These are phyloP conservation scores for Leucopsar rothschildi DNA, from an alignment of 2,113 vertebrate genomes.

Conservation along the genomic window DNA sequence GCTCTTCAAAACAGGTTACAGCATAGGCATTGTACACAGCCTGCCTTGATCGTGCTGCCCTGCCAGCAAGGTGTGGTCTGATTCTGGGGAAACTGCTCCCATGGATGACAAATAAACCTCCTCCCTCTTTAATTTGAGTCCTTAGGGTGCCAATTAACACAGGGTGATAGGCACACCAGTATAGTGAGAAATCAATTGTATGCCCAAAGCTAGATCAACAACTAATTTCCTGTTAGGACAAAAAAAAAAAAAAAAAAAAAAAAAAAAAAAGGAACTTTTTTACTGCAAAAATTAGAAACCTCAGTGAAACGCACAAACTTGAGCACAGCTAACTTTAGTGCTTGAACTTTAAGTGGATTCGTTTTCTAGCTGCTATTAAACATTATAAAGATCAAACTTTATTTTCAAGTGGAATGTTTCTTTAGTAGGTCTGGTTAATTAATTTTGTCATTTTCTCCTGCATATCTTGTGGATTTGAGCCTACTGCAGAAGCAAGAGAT, in stretches of 20 bases:
- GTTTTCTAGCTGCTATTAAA: not conserved
- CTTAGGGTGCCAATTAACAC: not conserved
- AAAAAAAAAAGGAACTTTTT: not conserved
- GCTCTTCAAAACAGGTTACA: not conserved
- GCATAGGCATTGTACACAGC: not conserved
- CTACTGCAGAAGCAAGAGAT: not conserved
- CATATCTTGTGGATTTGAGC: not conserved
- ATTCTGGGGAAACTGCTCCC: not conserved
- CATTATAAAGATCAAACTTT: not conserved
- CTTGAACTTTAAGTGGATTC: not conserved
- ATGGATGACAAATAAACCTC: not conserved
- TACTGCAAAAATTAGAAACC: not conserved
- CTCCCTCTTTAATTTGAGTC: not conserved
- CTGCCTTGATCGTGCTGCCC: not conserved
- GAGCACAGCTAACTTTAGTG: not conserved
- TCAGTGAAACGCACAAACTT: fast-evolving
- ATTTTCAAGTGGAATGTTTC: not conserved
- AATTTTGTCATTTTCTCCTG: not conserved
- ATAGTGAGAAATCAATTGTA: not conserved
- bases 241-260: not conserved
- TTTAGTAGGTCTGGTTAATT: not conserved
- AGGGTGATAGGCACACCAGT: not conserved
- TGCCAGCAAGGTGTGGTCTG: not conserved
- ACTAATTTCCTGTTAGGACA: not conserved
- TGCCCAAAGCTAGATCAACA: not conserved